phyloP scores from a whole-genome alignment of 2,888 invertebrate genomes.

The Scaptomyza cyrtandrae region DNA sequence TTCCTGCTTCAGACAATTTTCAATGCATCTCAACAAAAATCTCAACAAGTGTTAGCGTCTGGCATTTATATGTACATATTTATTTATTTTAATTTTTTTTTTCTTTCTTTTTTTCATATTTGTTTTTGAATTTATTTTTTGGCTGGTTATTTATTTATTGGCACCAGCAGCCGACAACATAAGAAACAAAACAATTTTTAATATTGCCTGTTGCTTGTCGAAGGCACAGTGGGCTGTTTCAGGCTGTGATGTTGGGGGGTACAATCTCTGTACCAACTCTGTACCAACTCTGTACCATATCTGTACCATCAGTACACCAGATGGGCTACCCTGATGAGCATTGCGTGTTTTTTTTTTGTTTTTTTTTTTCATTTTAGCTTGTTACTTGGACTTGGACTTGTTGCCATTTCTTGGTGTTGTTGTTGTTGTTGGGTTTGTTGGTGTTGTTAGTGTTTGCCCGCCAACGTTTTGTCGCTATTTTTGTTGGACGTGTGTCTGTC shows the following conservation, averaged over 20 bases:
- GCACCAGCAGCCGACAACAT: slow-evolving; percentile 18
- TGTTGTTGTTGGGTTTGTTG: slow-evolving; percentile 1
- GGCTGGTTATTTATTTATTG: slow-evolving; percentile 44
- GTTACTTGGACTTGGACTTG: slow-evolving; percentile 70
- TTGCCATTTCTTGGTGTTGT: slow-evolving; percentile 29
- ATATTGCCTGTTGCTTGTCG: slow-evolving; percentile 17
- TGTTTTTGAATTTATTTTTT: slow-evolving; percentile 25
- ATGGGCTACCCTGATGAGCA: slow-evolving; percentile 39
- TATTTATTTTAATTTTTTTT: background rate
- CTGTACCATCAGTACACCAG: slow-evolving; percentile 13
- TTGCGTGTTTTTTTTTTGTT: slow-evolving; percentile 14
- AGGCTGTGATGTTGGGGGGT: background rate
- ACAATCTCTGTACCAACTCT: background rate
- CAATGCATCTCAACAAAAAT: slow-evolving; percentile 26
- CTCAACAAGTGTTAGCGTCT: slow-evolving; percentile 58
- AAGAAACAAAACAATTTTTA: background rate
- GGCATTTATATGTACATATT: slow-evolving; percentile 45
- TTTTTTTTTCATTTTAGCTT: background rate
- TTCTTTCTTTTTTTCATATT: slow-evolving; percentile 27
- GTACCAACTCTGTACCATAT: background rate
- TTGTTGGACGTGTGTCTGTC: slow-evolving; percentile 37
- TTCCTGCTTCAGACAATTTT: slow-evolving; percentile 10
- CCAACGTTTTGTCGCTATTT: slow-evolving; percentile 52
- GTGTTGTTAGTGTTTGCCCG: slow-evolving; percentile 32
- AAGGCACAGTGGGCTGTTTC: background rate